Evolutionary conservation across 2,113 vertebrate genomes (phyloP).

Genomic region (Percina caprodes): DNA sequence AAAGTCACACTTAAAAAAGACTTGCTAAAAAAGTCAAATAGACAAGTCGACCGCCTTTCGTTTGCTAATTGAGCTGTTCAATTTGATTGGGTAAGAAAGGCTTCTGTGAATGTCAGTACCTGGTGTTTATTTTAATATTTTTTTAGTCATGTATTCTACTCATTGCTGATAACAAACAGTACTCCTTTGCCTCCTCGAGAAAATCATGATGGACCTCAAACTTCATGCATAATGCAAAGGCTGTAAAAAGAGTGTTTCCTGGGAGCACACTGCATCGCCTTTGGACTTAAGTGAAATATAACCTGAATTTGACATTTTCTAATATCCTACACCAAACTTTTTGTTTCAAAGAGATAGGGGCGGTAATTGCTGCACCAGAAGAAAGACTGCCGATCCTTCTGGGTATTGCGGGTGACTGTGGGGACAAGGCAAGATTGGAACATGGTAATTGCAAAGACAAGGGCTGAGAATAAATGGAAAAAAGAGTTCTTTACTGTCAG

Average conservation of each 20-base stretch:
- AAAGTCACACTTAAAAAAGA: conserved; percentile 72
- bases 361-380: conserved; percentile 85
- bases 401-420: conserved; percentile 86
- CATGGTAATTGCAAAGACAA: conserved; percentile 87
- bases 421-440: conserved; percentile 86
- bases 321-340: conserved; percentile 86
- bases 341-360: conserved; percentile 85
- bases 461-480: conserved; percentile 83
- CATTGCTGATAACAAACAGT: conserved; percentile 52
- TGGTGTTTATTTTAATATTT: conserved; percentile 9
- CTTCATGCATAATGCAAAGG: conserved; percentile 82
- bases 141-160: conserved; percentile 12
- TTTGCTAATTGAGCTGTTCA: conserved; percentile 51
- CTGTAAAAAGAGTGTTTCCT: conserved; percentile 74
- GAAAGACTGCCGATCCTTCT: conserved; percentile 82
- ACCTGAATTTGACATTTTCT: conserved; percentile 88
- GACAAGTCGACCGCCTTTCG: conserved; percentile 30
- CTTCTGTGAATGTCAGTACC: conserved; percentile 32
- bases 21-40: conserved; percentile 43
- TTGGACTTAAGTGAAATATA: conserved; percentile 85
- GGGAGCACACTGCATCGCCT: conserved; percentile 71
- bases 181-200: conserved; percentile 43
- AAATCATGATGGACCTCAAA: conserved; percentile 72
- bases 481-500: conserved; percentile 81
- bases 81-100: conserved; percentile 4